These are phyloP conservation scores for Ceryle rudis DNA, from an alignment of 2,797 vertebrate genomes.

Conservation along the genomic window DNA sequence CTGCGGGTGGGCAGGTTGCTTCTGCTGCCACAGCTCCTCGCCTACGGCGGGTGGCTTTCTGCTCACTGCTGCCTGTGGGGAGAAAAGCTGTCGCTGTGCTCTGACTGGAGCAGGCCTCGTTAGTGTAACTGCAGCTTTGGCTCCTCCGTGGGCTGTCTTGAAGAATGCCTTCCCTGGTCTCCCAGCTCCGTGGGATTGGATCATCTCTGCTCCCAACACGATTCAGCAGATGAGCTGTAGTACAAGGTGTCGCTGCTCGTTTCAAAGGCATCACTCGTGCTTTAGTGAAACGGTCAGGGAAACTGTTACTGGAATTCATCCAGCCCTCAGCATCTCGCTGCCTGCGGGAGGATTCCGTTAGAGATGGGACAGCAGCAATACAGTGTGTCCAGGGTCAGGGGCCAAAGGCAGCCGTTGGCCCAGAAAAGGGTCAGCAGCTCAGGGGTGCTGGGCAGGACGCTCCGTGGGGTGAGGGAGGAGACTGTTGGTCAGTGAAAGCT, in stretches of 20 bases:
- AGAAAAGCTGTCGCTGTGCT: accelerated
- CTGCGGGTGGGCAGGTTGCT: background rate
- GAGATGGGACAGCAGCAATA: background rate
- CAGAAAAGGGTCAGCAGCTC: too few species aligned
- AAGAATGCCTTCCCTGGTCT: background rate
- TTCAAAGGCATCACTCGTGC: background rate
- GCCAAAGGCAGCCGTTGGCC: background rate
- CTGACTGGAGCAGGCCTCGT: accelerated
- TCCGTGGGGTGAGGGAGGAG: accelerated
- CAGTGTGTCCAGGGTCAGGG: accelerated
- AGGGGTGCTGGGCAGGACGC: background rate
- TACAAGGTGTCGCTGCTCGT: background rate
- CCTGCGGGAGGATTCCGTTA: background rate
- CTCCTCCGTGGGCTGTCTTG: background rate
- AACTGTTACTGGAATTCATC: background rate
- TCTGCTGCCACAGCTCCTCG: background rate
- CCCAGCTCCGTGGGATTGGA: background rate
- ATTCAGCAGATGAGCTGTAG: background rate
- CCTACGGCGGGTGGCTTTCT: accelerated
- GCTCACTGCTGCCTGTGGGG: accelerated
- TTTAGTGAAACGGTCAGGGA: background rate
- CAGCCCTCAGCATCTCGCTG: background rate
- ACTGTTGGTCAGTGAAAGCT: background rate
- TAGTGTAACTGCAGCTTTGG: accelerated
- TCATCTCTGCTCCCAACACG: background rate